Evolutionary conservation across 2,888 invertebrate species (phyloP).

Genomic region (Vesta saturnalis): DNA sequence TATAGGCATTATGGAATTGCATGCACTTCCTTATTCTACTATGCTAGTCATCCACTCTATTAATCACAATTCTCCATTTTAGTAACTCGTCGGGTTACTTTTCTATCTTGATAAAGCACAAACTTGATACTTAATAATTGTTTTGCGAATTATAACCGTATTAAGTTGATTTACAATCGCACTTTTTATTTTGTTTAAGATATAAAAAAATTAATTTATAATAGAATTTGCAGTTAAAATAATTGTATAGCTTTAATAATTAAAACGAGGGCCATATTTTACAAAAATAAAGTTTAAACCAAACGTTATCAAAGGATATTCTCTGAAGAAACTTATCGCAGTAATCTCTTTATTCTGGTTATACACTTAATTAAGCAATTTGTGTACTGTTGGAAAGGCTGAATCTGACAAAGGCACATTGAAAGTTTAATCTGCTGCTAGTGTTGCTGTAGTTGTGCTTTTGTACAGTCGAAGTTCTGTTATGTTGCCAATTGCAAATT

Average conservation of each 20-base stretch:
- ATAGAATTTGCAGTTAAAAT: no score
- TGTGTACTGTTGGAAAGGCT: conserved; percentile 46
- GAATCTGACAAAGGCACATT: conserved; percentile 41
- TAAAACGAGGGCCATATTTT: conserved; percentile 32
- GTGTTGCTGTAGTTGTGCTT: conserved; percentile 35
- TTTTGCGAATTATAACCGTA: no score
- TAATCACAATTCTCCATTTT: no score
- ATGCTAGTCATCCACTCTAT: no score
- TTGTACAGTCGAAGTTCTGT: conserved; percentile 22
- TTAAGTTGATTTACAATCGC: no score
- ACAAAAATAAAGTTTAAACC: conserved; percentile 33
- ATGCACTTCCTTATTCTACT: no score
- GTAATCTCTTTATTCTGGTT: conserved; percentile 48
- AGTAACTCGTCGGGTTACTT: no score
- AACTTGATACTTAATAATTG: no score
- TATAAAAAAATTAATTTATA: neutral
- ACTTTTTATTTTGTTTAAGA: neutral
- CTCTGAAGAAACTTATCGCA: conserved; percentile 45
- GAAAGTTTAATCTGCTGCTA: conserved; percentile 39
- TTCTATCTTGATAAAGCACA: no score
- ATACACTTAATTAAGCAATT: conserved; percentile 52
- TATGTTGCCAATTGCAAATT: conserved; percentile 22
- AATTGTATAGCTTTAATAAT: conserved; percentile 26
- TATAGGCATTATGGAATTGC: no score
- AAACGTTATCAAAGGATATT: conserved; percentile 44